Base-by-base conservation (phyloP, 1,140 invertebrate genomes). In the Lordiphosa collinella region DNA sequence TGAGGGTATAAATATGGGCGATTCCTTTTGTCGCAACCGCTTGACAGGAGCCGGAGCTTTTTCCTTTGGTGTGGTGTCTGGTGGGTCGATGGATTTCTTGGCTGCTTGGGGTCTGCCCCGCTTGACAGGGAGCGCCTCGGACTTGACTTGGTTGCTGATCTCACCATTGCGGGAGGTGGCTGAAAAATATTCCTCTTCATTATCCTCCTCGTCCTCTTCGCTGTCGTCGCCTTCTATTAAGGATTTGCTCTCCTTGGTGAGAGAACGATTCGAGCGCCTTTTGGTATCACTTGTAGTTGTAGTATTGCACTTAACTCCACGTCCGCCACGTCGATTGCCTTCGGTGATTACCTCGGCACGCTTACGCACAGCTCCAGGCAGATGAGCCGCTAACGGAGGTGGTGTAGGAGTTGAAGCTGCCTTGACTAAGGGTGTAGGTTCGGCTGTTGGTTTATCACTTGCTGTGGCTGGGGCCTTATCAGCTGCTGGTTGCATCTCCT, bases 301-400 rank as follows among this genome's bases (percentile, higher is more conserved):
- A 29, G 31, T 68, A 54, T 52, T 62, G 49, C 22, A 63, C 47
- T 47, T 51, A 34, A 63, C 62, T 16, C 73, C 74, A 16, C 79
- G 57, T 5, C 31, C 67, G 0, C 86, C 72, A 5, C 86, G 62
- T 16, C 67, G 63, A 56, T 73, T 79, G 31, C 78, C 86, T 54
- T 84, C 80, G 40, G 74, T 48, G 38, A 85, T 57, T 9, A 82
- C 50, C 55, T 91, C 91, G 3, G 91, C 91, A 29, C 90, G 76
- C 64, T 92, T 92, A 31, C 91, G 71, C 9, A 91, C 91, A 16
- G 91, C 91, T 69, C 91, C 91, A 13, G 91, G 90, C 13, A 91
- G 89, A 57, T 91, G 31, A 8, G 55, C 13, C 6, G 52, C 31
- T 7, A 34, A 34, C n/a, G 48, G 12, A 0, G 38, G 12, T 16